Evolutionary conservation across 2,113 vertebrate genomes (phyloP).

Genomic region (Solea senegalensis): DNA sequence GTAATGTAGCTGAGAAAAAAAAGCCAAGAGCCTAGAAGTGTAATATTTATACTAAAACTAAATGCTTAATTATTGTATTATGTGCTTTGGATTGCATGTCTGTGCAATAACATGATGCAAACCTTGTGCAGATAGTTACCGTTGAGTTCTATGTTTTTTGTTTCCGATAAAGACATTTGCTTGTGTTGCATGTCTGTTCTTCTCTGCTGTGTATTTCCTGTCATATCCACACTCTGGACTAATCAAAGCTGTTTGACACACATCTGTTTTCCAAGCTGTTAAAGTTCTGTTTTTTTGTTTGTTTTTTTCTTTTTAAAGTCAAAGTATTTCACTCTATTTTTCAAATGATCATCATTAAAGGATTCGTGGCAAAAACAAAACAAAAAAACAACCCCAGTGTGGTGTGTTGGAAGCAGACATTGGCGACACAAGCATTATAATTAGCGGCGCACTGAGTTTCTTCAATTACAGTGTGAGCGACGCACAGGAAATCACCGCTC

Average conservation of each 20-base stretch:
- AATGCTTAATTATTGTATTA: slow-evolving; percentile 67
- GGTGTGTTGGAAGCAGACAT: not conserved
- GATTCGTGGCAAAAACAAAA: slow-evolving; percentile 44
- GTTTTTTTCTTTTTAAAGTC: slow-evolving; percentile 34
- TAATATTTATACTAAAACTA: slow-evolving; percentile 72
- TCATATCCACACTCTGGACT: slow-evolving; percentile 52
- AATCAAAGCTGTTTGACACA: slow-evolving; percentile 44
- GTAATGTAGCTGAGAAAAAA: slow-evolving; percentile 38
- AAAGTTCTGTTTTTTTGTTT: slow-evolving; percentile 7
- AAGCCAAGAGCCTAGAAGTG: slow-evolving; percentile 43
- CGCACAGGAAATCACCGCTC: slow-evolving; percentile 5
- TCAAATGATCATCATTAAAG: slow-evolving; percentile 74
- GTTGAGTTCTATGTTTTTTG: slow-evolving; percentile 54
- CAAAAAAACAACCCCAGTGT: not conserved
- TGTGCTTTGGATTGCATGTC: slow-evolving; percentile 74
- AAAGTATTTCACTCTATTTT: slow-evolving; percentile 60
- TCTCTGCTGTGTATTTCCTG: slow-evolving; percentile 46
- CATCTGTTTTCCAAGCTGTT: slow-evolving; percentile 53
- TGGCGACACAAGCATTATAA: not conserved
- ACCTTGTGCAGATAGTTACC: slow-evolving; percentile 51
- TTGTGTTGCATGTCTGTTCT: slow-evolving; percentile 70
- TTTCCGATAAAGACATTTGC: slow-evolving; percentile 28
- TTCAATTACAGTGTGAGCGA: not conserved
- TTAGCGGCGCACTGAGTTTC: not conserved
- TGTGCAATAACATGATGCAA: slow-evolving; percentile 68